Evolutionary conservation across 2,797 vertebrate genomes (phyloP).

Genomic region (Tamandua tetradactyla): DNA sequence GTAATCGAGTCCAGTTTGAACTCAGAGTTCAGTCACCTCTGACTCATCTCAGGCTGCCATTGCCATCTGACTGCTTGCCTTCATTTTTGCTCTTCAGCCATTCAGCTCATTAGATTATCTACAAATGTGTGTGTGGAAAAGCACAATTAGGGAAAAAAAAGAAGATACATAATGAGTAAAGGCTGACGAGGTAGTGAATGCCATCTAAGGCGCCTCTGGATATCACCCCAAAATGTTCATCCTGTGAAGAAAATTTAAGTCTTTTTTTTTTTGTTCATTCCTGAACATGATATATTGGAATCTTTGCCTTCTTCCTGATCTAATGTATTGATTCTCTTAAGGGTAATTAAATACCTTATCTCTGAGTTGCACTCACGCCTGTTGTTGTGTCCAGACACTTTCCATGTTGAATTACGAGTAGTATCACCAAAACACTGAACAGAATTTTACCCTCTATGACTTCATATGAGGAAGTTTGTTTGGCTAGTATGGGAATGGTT

Average conservation of each 20-base stretch:
- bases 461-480: not conserved
- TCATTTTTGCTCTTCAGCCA: not conserved
- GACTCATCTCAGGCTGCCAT: not conserved
- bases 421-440: not conserved
- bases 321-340: not conserved
- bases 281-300: not conserved
- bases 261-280: not conserved
- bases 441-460: not conserved
- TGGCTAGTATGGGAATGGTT: not conserved
- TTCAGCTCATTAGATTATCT: not conserved
- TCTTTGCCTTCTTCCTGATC: not conserved
- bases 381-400: not conserved
- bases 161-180: not conserved
- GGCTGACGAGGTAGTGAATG: not conserved
- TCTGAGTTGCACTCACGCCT: not conserved
- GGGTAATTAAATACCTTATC: not conserved
- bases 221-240: not conserved
- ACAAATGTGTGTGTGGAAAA: not conserved
- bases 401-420: not conserved
- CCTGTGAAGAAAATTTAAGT: not conserved
- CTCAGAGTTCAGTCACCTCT: not conserved
- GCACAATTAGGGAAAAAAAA: not conserved
- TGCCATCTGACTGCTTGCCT: too few species aligned
- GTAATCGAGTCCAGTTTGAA: not conserved
- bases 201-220: not conserved